Conservation (phyloP, 35 echinoderm and acorn worm genomes). For the Apostichopus parvimensis region DNA sequence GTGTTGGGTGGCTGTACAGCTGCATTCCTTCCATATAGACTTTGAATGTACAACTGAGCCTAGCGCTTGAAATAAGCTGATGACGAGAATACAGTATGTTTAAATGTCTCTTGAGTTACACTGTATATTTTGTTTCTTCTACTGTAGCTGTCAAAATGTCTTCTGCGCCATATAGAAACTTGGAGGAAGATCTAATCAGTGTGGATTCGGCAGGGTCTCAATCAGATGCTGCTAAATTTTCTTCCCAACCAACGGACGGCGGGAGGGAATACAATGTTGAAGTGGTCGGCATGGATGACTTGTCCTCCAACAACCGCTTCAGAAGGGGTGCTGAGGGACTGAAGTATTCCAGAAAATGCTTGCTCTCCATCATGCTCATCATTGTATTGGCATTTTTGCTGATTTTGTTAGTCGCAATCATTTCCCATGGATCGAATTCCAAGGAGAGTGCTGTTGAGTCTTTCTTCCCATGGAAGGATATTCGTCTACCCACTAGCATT, state of each 20-base stretch:
- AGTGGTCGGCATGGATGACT: constrained; percentile 28
- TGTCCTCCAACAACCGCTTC: neutral
- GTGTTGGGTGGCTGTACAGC: too few species aligned
- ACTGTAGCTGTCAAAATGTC: constrained; percentile 14
- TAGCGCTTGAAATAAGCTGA: too few species aligned
- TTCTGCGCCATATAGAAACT: constrained; percentile 15
- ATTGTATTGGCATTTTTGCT: neutral
- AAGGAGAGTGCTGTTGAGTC: neutral
- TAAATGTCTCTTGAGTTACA: too few species aligned
- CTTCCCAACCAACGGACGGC: neutral
- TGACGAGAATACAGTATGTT: too few species aligned
- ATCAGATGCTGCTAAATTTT: neutral
- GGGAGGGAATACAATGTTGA: constrained; percentile 28
- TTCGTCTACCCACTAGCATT: constrained; percentile 68
- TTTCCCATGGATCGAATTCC: neutral
- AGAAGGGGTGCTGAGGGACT: neutral
- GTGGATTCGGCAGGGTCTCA: constrained; percentile 23
- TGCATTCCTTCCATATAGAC: too few species aligned
- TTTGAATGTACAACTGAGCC: too few species aligned
- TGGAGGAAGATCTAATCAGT: constrained; percentile 37
- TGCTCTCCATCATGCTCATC: constrained; percentile 19
- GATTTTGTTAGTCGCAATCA: neutral
- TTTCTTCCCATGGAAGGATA: constrained; percentile 64
- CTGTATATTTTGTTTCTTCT: neutral
- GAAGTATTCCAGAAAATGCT: constrained; percentile 1